Conservation (phyloP, 2,888 invertebrate genomes). For the Scaptodrosophila latifasciaeformis region DNA sequence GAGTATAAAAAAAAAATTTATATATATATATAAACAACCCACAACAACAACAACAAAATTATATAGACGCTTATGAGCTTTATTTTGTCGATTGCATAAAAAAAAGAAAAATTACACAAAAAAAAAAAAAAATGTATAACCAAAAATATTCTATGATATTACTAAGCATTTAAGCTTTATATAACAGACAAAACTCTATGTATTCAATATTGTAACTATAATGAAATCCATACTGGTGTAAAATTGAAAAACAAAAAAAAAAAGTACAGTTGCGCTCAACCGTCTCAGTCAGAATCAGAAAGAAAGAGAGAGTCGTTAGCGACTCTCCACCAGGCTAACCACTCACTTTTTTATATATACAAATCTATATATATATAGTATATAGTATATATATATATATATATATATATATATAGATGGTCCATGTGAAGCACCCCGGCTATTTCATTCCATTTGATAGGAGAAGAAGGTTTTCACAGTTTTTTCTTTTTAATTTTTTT, state of each 20-base stretch:
- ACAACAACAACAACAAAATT: conserved; percentile 26
- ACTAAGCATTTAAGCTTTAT: conserved; percentile 62
- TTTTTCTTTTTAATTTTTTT: conserved; percentile 19
- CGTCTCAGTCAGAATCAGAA: too few species aligned
- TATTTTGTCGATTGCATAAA: conserved; percentile 60
- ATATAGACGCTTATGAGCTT: conserved; percentile 69
- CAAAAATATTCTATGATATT: conserved; percentile 67
- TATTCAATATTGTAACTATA: too few species aligned
- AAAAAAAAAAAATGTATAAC: conserved; percentile 48
- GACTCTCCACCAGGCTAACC: too few species aligned
- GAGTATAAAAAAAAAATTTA: background rate
- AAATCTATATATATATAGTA: conserved; percentile 40
- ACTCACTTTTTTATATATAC: conserved; percentile 42
- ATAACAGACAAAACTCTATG: too few species aligned
- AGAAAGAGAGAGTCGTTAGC: too few species aligned
- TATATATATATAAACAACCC: conserved; percentile 1
- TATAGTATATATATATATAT: conserved; percentile 20
- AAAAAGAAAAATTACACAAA: conserved; percentile 8
- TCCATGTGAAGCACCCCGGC: conserved; percentile 39
- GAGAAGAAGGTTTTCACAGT: conserved; percentile 40
- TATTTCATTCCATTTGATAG: conserved; percentile 63
- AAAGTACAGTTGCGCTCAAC: too few species aligned
- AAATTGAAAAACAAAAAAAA: too few species aligned
- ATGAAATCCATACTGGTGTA: too few species aligned
- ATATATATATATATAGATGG: conserved; percentile 31